Conservation (phyloP, 2,888 invertebrate species). For the Osmoderma eremita region DNA sequence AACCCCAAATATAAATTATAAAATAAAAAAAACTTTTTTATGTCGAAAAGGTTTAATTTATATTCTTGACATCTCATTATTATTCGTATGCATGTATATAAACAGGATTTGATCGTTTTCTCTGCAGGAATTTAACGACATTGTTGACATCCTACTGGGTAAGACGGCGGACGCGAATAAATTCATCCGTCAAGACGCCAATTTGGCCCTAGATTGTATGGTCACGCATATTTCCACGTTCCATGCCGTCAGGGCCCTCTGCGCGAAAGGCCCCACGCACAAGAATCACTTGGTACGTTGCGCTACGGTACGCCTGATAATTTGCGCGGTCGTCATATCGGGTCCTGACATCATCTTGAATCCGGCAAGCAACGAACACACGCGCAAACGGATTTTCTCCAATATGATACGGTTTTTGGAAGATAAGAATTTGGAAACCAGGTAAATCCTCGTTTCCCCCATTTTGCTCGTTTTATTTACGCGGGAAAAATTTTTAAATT, state of each 20-base stretch:
- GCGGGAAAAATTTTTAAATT: background rate
- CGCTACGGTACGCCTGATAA: conserved; percentile 72
- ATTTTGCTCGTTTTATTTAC: background rate
- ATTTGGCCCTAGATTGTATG: conserved; percentile 75
- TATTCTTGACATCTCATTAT: no score
- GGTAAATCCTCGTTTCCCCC: conserved; percentile 53
- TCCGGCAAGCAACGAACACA: conserved; percentile 65
- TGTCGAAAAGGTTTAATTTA: no score
- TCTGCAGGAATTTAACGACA: conserved; percentile 78
- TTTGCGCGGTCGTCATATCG: conserved; percentile 72
- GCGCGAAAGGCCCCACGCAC: conserved; percentile 65
- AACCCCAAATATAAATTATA: no score
- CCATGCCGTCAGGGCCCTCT: conserved; percentile 67
- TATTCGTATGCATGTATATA: no score
- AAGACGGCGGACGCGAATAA: conserved; percentile 79
- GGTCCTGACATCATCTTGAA: conserved; percentile 71
- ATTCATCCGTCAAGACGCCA: conserved; percentile 80
- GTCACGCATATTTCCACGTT: conserved; percentile 73
- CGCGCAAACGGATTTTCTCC: conserved; percentile 64
- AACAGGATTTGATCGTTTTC: no score
- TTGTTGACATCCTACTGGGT: conserved; percentile 71
- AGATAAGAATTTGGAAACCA: conserved; percentile 68
- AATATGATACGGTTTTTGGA: conserved; percentile 66
- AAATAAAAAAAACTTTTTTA: no score
- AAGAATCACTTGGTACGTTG: conserved; percentile 76